A percentile compares a stretch with the other conserved stretches of the same genome.
phyloP scores from a whole-genome alignment of 2,888 invertebrate species.

The Thera obeliscata region DNA sequence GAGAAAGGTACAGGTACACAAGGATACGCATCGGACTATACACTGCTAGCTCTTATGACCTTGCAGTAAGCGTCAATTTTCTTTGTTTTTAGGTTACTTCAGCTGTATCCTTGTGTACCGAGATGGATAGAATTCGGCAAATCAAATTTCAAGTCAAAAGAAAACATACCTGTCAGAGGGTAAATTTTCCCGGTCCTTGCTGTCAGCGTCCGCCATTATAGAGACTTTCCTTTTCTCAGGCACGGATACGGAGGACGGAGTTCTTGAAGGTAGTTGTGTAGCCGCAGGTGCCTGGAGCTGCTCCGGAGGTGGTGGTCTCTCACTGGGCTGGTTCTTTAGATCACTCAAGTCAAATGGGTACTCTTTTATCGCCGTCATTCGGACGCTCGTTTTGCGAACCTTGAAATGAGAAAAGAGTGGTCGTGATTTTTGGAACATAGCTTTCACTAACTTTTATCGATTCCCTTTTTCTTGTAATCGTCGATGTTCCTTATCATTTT shows the following conservation, averaged over 20 bases:
- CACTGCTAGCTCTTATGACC: too few relatives aligned
- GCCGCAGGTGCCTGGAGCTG: constrained; percentile 32
- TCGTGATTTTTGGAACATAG: not conserved
- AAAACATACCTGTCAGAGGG: constrained; percentile 84
- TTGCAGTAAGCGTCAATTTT: too few relatives aligned
- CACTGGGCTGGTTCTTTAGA: constrained; percentile 61
- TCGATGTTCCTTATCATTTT: not conserved
- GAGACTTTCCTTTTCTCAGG: constrained; percentile 85
- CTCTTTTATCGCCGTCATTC: constrained; percentile 82
- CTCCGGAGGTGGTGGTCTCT: constrained; percentile 44
- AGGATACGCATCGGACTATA: too few relatives aligned
- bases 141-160: not conserved
- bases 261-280: constrained; percentile 33
- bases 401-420: constrained; percentile 49
- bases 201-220: constrained; percentile 84
- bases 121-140: not conserved
- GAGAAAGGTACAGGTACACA: too few relatives aligned
- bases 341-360: constrained; percentile 81
- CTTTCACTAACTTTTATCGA: not conserved
- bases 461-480: not conserved
- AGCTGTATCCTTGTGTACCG: too few relatives aligned
- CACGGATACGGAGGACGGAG: constrained; percentile 44
- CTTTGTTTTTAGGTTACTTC: too few relatives aligned
- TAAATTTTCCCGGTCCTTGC: constrained; percentile 86
- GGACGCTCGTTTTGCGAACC: constrained; percentile 80